These are phyloP conservation scores for Cotesia typhae DNA, from an alignment of 1,140 invertebrate genomes.

Conservation along the genomic window DNA sequence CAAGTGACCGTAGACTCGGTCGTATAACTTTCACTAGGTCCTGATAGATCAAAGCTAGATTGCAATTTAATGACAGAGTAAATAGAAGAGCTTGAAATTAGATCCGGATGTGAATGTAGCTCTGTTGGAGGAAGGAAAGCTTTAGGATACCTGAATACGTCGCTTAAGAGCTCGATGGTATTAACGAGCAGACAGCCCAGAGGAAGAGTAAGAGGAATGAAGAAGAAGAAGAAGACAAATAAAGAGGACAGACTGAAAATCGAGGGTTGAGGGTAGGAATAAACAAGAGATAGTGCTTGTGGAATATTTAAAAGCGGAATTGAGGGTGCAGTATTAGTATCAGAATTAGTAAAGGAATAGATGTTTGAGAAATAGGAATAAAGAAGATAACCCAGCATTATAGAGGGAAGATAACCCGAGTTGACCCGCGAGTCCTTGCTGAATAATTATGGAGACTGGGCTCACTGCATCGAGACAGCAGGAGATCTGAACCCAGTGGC, in stretches of 20 bases:
- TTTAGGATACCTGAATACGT: too few species aligned
- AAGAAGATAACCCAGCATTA: conserved; percentile 58
- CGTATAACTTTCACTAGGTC: conserved; percentile 2
- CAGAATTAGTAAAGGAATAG: background rate
- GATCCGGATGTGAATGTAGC: background rate
- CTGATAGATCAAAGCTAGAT: background rate
- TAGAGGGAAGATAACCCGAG: conserved; percentile 63
- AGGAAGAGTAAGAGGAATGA: too few species aligned
- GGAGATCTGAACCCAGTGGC: conserved; percentile 51
- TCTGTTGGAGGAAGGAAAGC: background rate
- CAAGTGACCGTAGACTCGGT: background rate
- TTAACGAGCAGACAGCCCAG: too few species aligned
- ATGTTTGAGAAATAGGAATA: conserved; percentile 35
- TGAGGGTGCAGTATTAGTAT: background rate
- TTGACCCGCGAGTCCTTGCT: conserved; percentile 63
- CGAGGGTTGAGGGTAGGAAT: too few species aligned
- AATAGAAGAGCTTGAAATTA: background rate
- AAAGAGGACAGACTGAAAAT: too few species aligned
- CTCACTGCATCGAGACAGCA: conserved; percentile 42
- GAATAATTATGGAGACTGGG: conserved; percentile 62
- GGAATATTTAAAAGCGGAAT: background rate
- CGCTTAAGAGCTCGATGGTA: too few species aligned
- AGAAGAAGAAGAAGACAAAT: too few species aligned
- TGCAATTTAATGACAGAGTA: conserved; percentile 5
- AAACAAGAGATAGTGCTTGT: too few species aligned